Percentiles rank a stretch among this genome's conserved stretches.
Evolutionary conservation across 2,888 invertebrate genomes (phyloP).

Genomic region (Leucophenga maculata): DNA sequence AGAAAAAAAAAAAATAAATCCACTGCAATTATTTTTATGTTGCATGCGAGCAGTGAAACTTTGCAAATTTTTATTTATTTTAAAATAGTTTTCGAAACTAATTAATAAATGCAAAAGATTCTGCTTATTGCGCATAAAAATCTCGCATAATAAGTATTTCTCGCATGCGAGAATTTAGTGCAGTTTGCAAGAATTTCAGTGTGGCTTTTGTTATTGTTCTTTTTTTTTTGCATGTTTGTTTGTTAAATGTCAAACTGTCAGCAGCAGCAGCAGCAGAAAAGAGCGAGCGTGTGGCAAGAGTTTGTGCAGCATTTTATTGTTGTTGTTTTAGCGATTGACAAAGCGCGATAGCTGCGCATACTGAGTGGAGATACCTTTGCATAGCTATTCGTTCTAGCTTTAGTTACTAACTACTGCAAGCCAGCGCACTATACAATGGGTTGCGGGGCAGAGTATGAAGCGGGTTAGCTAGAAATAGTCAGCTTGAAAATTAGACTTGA

Average conservation of each 20-base stretch:
- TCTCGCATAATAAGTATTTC: too few relatives aligned
- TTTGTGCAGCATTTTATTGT: neutral
- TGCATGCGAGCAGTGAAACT: conserved; percentile 17
- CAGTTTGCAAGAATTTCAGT: too few relatives aligned
- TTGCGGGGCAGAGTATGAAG: too few relatives aligned
- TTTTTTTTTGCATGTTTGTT: neutral
- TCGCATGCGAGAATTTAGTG: neutral
- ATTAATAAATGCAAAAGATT: conserved; percentile 20
- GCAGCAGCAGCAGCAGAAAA: neutral
- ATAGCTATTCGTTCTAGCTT: too few relatives aligned
- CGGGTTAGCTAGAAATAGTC: too few relatives aligned
- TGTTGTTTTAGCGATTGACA: too few relatives aligned
- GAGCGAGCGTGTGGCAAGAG: too few relatives aligned
- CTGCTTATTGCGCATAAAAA: conserved; percentile 20
- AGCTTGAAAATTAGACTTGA: too few relatives aligned
- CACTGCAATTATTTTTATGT: conserved; percentile 41
- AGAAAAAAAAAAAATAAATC: conserved; percentile 24
- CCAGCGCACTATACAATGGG: too few relatives aligned
- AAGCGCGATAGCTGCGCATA: neutral
- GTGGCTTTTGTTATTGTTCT: too few relatives aligned
- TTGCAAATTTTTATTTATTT: conserved; percentile 24
- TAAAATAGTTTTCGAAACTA: conserved; percentile 49
- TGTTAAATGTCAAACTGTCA: neutral
- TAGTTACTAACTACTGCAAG: too few relatives aligned
- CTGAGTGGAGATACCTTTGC: too few relatives aligned